Conservation (phyloP, 2,113 vertebrate genomes). For the Bos javanicus region DNA sequence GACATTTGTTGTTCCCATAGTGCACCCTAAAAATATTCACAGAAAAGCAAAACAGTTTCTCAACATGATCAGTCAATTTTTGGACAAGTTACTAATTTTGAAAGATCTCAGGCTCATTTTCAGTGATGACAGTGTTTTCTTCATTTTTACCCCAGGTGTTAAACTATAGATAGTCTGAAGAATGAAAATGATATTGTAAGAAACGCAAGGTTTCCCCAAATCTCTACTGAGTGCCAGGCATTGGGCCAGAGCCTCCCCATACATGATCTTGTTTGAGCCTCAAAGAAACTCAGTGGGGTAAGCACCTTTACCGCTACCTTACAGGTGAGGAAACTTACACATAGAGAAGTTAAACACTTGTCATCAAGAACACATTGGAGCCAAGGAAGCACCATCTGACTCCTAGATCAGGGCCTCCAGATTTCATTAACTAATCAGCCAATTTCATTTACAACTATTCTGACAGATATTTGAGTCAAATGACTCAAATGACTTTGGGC, state of each 20-base stretch:
- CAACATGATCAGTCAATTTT: background rate
- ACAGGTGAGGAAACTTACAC: background rate
- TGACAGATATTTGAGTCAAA: background rate
- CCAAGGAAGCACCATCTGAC: background rate
- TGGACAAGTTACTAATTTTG: background rate
- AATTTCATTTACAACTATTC: background rate
- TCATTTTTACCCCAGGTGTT: background rate
- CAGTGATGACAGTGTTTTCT: background rate
- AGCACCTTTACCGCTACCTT: background rate
- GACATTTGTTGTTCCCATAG: slow-evolving; percentile 70
- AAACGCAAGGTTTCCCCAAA: background rate
- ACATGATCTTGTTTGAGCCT: background rate
- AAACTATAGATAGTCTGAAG: background rate
- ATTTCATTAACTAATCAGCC: background rate
- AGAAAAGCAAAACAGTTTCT: slow-evolving; percentile 1
- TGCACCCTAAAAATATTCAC: slow-evolving; percentile 69
- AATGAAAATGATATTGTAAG: background rate
- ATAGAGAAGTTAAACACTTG: background rate
- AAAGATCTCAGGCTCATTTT: background rate
- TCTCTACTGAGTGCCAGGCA: background rate
- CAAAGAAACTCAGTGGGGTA: background rate
- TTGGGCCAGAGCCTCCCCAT: background rate
- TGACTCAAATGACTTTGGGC: background rate
- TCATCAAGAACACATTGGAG: background rate
- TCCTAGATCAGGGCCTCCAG: background rate